Conservation (phyloP, 2,113 vertebrate genomes). For the Laticauda colubrina region DNA sequence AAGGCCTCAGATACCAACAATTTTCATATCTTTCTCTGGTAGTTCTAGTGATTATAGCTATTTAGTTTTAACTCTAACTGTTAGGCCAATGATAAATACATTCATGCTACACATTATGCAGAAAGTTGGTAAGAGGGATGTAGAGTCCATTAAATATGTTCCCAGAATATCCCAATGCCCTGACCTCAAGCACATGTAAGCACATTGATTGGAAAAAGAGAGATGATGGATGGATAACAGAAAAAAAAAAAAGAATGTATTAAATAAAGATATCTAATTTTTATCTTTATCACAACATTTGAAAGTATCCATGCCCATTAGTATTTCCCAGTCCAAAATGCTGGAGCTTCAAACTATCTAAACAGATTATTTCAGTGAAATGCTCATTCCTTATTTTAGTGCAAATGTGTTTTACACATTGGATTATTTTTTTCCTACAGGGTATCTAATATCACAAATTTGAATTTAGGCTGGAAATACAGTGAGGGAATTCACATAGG, state of each 20-base stretch:
- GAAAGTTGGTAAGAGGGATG: background rate
- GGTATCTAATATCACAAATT: background rate
- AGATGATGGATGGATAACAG: background rate
- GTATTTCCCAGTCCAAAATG: background rate
- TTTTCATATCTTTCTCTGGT: background rate
- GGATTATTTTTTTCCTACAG: background rate
- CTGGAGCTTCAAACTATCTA: background rate
- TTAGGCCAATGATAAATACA: background rate
- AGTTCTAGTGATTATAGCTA: background rate
- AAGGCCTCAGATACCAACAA: background rate
- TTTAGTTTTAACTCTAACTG: background rate
- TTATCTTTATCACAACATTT: background rate
- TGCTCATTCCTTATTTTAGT: background rate
- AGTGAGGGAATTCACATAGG: conserved; percentile 6
- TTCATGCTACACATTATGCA: background rate
- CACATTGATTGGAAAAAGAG: background rate
- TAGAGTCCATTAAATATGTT: background rate
- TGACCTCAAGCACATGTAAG: background rate
- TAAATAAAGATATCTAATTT: background rate
- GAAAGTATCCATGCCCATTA: background rate
- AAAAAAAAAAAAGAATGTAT: background rate
- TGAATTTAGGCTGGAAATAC: background rate
- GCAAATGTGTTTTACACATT: background rate
- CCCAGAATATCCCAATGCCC: background rate
- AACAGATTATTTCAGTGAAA: background rate